Percentiles rank a stretch among this genome's conserved stretches.
Evolutionary conservation across 2,113 vertebrate genomes (phyloP).

Genomic region (Origma solitaria): DNA sequence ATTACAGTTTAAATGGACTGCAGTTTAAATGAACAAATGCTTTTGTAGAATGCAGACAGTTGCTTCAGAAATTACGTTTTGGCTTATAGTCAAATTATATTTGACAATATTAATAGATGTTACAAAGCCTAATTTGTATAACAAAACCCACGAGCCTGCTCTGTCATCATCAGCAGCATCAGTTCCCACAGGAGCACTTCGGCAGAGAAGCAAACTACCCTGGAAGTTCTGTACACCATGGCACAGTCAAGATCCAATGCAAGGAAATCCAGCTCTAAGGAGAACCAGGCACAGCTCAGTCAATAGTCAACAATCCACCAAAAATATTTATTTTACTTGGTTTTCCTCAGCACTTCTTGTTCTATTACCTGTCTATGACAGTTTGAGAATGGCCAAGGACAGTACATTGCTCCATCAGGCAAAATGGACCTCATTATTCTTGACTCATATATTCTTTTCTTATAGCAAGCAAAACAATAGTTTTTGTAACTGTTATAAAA

Average conservation of each 20-base stretch:
- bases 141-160: neutral
- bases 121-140: neutral
- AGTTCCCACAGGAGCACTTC: neutral
- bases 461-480: neutral
- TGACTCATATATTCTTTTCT: neutral
- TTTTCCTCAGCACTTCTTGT: neutral
- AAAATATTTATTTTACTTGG: neutral
- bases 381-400: neutral
- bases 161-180: neutral
- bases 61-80: neutral
- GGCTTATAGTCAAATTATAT: neutral
- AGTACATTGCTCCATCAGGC: fast-evolving
- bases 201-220: neutral
- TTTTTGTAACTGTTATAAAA: neutral
- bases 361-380: neutral
- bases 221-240: neutral
- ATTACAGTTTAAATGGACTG: neutral
- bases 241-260: neutral
- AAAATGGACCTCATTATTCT: neutral
- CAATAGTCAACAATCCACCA: neutral
- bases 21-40: neutral
- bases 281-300: neutral
- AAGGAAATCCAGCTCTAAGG: neutral
- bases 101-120: neutral
- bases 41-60: neutral